phyloP scores from a whole-genome alignment of 2,797 vertebrate species.

The Tragopan temminckii region DNA sequence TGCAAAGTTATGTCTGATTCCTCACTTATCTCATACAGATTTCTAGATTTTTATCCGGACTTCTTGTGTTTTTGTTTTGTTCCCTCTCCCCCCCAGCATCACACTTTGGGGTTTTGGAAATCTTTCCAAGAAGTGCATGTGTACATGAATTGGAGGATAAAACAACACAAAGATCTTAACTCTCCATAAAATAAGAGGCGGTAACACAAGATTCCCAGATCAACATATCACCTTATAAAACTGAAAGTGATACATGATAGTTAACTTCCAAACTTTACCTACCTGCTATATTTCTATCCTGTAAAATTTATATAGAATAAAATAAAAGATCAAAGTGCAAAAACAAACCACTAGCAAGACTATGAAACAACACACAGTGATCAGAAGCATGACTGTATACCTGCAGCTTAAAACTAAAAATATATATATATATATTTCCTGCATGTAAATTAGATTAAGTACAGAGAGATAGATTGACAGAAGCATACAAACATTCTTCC shows the following conservation, averaged over 20 bases:
- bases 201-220: neutral
- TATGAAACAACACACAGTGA: neutral
- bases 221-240: neutral
- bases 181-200: constrained; percentile 2
- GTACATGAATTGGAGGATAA: neutral
- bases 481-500: neutral
- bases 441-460: neutral
- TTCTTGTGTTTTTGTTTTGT: neutral
- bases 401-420: neutral
- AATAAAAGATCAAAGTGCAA: neutral
- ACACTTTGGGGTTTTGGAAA: neutral
- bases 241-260: neutral
- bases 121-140: neutral
- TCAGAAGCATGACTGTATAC: neutral
- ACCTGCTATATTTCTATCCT: neutral
- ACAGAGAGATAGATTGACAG: neutral
- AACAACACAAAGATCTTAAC: neutral
- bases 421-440: neutral
- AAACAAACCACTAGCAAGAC: neutral
- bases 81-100: neutral
- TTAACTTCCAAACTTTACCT: neutral
- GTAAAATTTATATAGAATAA: neutral
- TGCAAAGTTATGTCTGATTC: neutral
- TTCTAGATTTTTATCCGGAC: neutral
- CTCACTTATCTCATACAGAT: neutral